phyloP scores from a whole-genome alignment of 2,113 vertebrate genomes.

The Syngnathus floridae region DNA sequence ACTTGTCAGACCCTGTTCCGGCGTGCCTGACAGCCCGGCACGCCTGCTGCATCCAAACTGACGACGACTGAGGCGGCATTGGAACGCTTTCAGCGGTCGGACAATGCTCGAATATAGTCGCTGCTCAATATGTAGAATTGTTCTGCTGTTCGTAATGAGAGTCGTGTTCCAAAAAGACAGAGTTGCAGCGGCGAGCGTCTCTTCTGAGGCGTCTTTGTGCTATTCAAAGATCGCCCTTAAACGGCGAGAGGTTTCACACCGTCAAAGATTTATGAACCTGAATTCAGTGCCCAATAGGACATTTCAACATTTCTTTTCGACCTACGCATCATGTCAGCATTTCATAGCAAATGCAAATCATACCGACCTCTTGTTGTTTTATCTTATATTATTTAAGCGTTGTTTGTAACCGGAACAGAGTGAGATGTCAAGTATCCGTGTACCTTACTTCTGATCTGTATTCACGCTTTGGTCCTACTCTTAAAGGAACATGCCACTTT shows the following conservation, averaged over 20 bases:
- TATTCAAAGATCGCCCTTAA: slow-evolving; percentile 36
- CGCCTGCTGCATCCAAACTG: slow-evolving; percentile 5
- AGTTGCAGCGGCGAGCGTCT: slow-evolving; percentile 20
- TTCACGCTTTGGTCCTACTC: slow-evolving; percentile 50
- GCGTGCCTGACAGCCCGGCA: slow-evolving; percentile 6
- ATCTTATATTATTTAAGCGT: background rate
- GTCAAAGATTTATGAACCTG: background rate
- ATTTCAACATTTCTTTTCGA: background rate
- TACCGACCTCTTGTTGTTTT: background rate
- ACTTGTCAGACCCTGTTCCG: slow-evolving; percentile 23
- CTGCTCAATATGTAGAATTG: background rate
- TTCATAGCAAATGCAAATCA: background rate
- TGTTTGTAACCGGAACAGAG: background rate
- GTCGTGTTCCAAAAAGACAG: background rate
- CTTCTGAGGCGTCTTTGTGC: slow-evolving; percentile 31
- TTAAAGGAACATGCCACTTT: slow-evolving; percentile 52
- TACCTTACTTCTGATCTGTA: slow-evolving; percentile 8
- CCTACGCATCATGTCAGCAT: background rate
- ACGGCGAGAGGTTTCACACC: too few relatives aligned
- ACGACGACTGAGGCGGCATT: slow-evolving; percentile 14
- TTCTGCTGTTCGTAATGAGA: background rate
- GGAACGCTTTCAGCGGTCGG: background rate
- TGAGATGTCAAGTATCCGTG: background rate
- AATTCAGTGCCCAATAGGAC: background rate
- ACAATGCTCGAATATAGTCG: background rate